Percentiles rank a stretch among this genome's conserved stretches.
phyloP scores from a whole-genome alignment of 92 coral and sea anemone species.

The Siderastrea radians region DNA sequence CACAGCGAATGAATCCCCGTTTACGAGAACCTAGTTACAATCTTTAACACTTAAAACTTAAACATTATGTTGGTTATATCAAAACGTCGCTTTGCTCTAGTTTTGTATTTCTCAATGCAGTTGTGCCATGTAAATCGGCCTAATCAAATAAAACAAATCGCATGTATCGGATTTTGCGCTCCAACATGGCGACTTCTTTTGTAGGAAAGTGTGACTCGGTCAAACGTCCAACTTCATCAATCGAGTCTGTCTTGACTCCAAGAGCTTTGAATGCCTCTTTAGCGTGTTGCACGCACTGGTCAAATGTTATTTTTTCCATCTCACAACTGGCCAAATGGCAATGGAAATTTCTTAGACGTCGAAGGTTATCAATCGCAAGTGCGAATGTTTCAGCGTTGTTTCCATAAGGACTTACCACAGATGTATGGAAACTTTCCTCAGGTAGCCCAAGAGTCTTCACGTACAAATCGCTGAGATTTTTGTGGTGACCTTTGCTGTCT shows the following conservation, averaged over 20 bases:
- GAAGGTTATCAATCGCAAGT: background rate
- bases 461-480: background rate
- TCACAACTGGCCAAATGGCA: background rate
- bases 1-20: no score
- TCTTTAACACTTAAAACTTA: no score
- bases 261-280: no score
- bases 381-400: background rate
- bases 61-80: no score
- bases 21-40: no score
- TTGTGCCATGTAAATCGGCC: background rate
- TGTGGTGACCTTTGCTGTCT: background rate
- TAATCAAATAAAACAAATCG: background rate
- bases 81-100: background rate
- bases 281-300: background rate
- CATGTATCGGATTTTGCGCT: background rate
- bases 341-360: background rate
- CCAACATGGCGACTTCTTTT: background rate
- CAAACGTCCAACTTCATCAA: background rate
- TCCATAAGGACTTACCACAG: background rate
- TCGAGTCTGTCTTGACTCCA: background rate
- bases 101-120: background rate
- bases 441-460: background rate
- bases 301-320: background rate
- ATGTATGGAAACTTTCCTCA: background rate
- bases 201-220: background rate